Percentiles rank a stretch among this genome's conserved stretches.
Conservation (phyloP, 2,797 vertebrate genomes). For the Aulostomus chinensis region DNA sequence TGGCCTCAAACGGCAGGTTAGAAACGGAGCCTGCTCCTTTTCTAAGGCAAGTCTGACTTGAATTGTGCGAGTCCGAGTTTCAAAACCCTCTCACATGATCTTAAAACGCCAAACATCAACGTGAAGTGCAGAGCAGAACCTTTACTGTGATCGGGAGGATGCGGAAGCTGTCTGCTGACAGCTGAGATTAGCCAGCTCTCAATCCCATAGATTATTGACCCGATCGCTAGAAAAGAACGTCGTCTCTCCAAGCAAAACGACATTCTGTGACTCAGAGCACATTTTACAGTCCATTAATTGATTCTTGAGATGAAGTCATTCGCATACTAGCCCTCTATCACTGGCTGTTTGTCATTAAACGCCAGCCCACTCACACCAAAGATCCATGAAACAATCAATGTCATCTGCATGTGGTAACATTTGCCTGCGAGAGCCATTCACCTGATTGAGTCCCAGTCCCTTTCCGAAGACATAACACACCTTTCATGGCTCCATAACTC, state of each 20-base stretch:
- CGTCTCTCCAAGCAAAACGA: too few species aligned
- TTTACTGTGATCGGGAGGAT: conserved; percentile 37
- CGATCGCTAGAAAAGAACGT: too few species aligned
- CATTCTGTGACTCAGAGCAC: background rate
- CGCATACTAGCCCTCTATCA: background rate
- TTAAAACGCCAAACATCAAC: conserved; percentile 49
- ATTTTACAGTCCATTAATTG: conserved; percentile 4
- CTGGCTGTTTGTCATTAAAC: conserved; percentile 21
- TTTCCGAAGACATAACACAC: conserved; percentile 57
- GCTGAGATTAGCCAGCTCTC: too few species aligned
- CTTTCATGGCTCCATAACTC: conserved; percentile 71
- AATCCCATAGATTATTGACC: too few species aligned
- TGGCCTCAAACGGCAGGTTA: background rate
- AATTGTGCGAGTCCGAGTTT: conserved; percentile 22
- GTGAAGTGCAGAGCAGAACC: conserved; percentile 17
- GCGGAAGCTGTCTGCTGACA: conserved; percentile 21
- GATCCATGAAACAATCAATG: conserved; percentile 45
- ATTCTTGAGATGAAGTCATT: conserved; percentile 22
- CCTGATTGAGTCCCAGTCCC: conserved; percentile 53
- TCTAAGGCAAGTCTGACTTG: conserved; percentile 1
- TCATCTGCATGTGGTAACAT: conserved; percentile 56
- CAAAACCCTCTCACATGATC: conserved; percentile 16
- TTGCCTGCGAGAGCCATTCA: conserved; percentile 44
- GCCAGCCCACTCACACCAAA: background rate
- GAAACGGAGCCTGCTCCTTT: conserved; percentile 3